Base-by-base conservation (phyloP, 1,140 invertebrate genomes). In the Tetramorium simillimum region DNA sequence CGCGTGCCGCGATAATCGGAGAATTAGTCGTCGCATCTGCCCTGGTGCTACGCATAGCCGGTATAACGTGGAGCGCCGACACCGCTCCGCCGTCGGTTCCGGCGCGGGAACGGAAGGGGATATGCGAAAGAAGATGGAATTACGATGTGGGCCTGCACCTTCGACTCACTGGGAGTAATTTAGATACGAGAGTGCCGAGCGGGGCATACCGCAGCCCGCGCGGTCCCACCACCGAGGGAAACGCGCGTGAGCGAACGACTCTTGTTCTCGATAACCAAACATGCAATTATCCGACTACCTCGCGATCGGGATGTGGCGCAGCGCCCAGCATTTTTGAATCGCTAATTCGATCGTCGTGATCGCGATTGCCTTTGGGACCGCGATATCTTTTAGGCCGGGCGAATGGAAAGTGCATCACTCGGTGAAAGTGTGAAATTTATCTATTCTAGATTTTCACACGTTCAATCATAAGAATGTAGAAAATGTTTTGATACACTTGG, bases 191-290 rank as follows among this genome's bases (percentile, higher is more conserved):
- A 73, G 80, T 18, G n/a, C 14, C 18, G 63, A 70, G 16, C 24
- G 49, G 37, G 37, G 67, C 14, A 4, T 5, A 14, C 6, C n/a
- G 43, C 9, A 14, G 9, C 18, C 0, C 56, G 9, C 12, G 0
- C 40, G 28, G 7, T 40, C n/a, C n/a, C 49, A 21, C 4, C 58
- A 14, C 14, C 7, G 60, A 21, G 40, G 28, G 6, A 62, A 21
- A 49, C n/a, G 33, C 9, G 75, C 58, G 63, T 21, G 43, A 63
- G 72, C 51, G 40, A 69, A 86, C 70, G 72, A 85, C 86, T 87
- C 88, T 92, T 82, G 85, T 89, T 88, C 28, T 80, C 91, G 86
- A 92, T 92, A 92, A 91, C 72, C 88, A 86, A 91, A 91, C 85
- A 89, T 87, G 75, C 85, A 89, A 92, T 92, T 92, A 91, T 89